These are phyloP conservation scores for Piprites chloris DNA, from an alignment of 2,113 vertebrate genomes.

Conservation along the genomic window DNA sequence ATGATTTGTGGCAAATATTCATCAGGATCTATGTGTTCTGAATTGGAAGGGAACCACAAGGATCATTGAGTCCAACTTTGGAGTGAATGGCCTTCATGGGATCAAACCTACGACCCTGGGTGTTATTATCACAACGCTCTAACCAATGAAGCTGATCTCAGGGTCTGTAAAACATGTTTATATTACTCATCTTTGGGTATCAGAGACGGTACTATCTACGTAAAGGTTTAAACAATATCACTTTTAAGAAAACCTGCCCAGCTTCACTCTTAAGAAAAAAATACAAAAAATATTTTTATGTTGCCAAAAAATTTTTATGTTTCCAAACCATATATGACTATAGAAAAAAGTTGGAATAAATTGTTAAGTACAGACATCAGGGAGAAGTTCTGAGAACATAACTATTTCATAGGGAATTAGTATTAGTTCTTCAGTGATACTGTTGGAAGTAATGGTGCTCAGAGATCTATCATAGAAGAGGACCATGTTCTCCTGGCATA, in stretches of 20 bases:
- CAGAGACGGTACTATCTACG: neutral
- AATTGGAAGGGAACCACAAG: neutral
- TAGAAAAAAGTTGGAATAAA: neutral
- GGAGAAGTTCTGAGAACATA: neutral
- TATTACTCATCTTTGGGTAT: neutral
- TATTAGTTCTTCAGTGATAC: neutral
- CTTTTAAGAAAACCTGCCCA: neutral
- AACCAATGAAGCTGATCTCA: neutral
- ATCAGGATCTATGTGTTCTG: neutral
- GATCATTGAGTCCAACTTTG: neutral
- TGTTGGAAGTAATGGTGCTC: neutral
- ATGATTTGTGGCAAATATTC: neutral
- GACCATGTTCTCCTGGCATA: neutral
- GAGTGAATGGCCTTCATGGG: neutral
- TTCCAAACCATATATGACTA: neutral
- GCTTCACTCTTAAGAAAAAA: neutral
- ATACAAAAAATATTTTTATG: fast-evolving
- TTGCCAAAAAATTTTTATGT: neutral
- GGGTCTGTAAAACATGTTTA: neutral
- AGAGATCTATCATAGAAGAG: neutral
- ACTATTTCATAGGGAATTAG: neutral
- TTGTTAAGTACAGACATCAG: neutral
- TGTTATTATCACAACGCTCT: neutral
- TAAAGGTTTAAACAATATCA: neutral
- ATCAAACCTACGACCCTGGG: neutral